These are phyloP conservation scores for Lycocerus yunnanus DNA, from an alignment of 2,888 invertebrate genomes.

Conservation along the genomic window DNA sequence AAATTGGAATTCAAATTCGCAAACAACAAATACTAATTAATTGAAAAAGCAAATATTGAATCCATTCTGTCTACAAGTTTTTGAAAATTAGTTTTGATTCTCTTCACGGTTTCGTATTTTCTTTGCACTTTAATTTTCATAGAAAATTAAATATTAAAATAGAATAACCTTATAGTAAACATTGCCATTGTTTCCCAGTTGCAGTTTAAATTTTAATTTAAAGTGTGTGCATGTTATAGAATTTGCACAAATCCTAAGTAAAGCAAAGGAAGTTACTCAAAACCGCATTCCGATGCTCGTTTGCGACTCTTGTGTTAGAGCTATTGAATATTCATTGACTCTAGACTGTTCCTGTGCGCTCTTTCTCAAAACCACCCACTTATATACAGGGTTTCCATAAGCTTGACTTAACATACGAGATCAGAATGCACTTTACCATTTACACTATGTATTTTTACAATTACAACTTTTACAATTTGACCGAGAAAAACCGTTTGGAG, in stretches of 20 bases:
- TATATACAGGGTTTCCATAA: slow-evolving; percentile 27
- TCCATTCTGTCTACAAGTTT: slow-evolving; percentile 39
- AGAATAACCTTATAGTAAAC: background rate
- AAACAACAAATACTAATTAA: slow-evolving; percentile 52
- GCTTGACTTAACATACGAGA: slow-evolving; percentile 26
- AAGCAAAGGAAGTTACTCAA: slow-evolving; percentile 31
- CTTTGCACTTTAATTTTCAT: background rate
- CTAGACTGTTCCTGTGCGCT: slow-evolving; percentile 29
- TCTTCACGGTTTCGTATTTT: background rate
- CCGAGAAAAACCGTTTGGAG: background rate
- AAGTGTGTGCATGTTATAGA: slow-evolving; percentile 10
- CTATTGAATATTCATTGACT: slow-evolving; percentile 46
- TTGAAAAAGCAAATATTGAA: slow-evolving; percentile 52
- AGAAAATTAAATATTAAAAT: background rate
- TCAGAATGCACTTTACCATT: slow-evolving; percentile 9
- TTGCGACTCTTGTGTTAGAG: slow-evolving; percentile 44
- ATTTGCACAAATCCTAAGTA: slow-evolving; percentile 15
- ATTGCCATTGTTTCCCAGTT: background rate
- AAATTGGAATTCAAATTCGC: slow-evolving; percentile 48
- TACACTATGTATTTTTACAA: background rate
- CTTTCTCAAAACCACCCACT: slow-evolving; percentile 29
- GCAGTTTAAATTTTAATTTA: slow-evolving; percentile 2
- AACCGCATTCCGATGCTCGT: slow-evolving; percentile 41
- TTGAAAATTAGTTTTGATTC: slow-evolving; percentile 39
- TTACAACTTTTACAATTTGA: background rate